Conservation (phyloP, 2,113 vertebrate species). For the Oryzias melastigma region DNA sequence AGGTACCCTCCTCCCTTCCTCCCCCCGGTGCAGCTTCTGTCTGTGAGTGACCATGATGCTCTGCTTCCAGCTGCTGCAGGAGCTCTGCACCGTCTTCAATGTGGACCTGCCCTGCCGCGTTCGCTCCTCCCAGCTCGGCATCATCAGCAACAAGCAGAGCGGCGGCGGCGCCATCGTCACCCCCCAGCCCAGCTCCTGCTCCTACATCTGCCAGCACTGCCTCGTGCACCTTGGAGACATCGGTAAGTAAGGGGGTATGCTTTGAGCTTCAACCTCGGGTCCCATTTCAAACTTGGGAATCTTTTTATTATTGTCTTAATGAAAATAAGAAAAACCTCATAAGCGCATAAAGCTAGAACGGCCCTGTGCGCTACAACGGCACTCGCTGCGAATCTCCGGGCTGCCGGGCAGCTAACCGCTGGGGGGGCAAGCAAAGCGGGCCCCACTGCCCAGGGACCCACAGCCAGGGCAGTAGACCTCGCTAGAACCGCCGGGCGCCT, state of each 20-base stretch:
- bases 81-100: conserved; percentile 97
- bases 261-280: too few species aligned
- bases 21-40: not conserved
- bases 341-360: too few species aligned
- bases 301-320: too few species aligned
- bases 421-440: too few species aligned
- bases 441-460: too few species aligned
- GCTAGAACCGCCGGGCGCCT: too few species aligned
- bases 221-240: conserved; percentile 99
- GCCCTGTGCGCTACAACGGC: too few species aligned
- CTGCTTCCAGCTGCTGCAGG: conserved; percentile 86
- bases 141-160: conserved; percentile 95
- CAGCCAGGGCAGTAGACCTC: too few species aligned
- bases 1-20: conserved; percentile 71
- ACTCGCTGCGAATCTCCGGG: too few species aligned
- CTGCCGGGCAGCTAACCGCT: too few species aligned
- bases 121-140: conserved; percentile 95
- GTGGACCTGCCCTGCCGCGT: conserved; percentile 98
- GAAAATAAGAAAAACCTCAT: too few species aligned
- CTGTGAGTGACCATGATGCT: not conserved
- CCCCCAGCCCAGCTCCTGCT: conserved; percentile 97
- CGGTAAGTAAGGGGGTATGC: conserved; percentile 74
- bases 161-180: conserved; percentile 91
- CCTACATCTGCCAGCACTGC: conserved; percentile 99
- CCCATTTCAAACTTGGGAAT: too few species aligned